Percentiles rank a stretch among this genome's conserved stretches.
phyloP scores from a whole-genome alignment of 1,140 invertebrate species.

The Arctopsyche grandis region DNA sequence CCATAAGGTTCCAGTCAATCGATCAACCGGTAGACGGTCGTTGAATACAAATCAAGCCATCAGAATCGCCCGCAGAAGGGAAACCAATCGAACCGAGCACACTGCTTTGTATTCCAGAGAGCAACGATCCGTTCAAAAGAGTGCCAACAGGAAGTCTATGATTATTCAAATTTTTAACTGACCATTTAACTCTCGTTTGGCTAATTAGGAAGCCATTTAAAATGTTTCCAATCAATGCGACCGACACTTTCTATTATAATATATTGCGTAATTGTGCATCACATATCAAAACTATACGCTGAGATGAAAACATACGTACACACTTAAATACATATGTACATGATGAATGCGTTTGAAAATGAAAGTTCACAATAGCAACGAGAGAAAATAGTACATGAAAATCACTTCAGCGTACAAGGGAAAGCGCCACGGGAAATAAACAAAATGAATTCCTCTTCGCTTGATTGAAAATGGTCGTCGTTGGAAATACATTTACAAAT shows the following conservation, averaged over 20 bases:
- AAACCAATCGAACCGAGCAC: conserved; percentile 29
- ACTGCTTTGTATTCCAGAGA: conserved; percentile 40
- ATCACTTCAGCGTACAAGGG: not conserved
- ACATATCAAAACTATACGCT: too few relatives aligned
- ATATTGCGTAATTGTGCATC: too few relatives aligned
- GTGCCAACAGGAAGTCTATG: conserved; percentile 37
- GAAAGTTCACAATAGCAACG: not conserved
- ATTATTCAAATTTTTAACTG: conserved; percentile 32
- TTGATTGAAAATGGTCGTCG: conserved; percentile 33
- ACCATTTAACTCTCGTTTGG: not conserved
- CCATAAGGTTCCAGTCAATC: conserved; percentile 29
- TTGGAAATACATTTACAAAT: not conserved
- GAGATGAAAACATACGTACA: too few relatives aligned
- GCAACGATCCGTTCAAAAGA: conserved; percentile 22
- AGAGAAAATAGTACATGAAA: not conserved
- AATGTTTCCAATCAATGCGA: not conserved
- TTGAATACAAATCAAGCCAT: conserved; percentile 37
- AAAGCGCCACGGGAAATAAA: conserved; percentile 42
- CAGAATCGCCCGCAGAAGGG: conserved; percentile 15
- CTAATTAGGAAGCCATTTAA: not conserved
- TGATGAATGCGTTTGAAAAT: too few relatives aligned
- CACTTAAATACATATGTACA: too few relatives aligned
- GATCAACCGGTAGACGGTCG: conserved; percentile 7
- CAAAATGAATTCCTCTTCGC: conserved; percentile 39
- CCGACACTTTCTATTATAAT: too few relatives aligned